Evolutionary conservation across 1,140 invertebrate species (phyloP), one percentile per base, ranked within the genome.

Genomic region (Neodiprion lecontei): DNA sequence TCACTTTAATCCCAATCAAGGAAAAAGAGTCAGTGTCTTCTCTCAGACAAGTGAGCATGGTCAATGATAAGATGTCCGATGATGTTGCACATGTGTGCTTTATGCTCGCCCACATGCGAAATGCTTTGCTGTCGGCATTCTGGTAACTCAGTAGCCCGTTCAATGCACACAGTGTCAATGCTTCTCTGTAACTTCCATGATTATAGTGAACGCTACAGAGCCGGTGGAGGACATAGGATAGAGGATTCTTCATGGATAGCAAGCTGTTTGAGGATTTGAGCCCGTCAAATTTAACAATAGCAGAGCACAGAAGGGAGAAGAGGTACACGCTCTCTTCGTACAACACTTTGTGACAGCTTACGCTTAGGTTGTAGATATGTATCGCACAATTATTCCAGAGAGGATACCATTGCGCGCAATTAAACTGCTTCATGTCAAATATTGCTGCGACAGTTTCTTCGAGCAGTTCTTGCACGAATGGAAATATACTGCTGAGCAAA

Each of bases 31-130:
- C 23, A 7, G 68, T 47, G 69, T 87, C 80, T 1, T 28, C 69
- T 68, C 74, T 81, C 9, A 88, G 75, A 48, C 81, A 87, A 1
- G 76, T 65, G 21, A 86, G 9, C 28, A 88, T 80, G 21, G 86
- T 82, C 8, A 84, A 40, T 40, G 81, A 72, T 67, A 70, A 68
- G 10, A 81, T 70, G 23, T 81, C 71, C n/a, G 76, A 67, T 8
- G 76, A 47, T 8, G 50, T 49, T 48, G 48, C 1, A 17, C 75
- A 73, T 74, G 84, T 79, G 8, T 82, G 72, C 40, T 87, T 88
- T 10, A 86, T 81, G 10, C 48, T 77, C 3, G 78, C 72, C 86
- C 85, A 88, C 67, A 81, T 77, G 3, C 74, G 76, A 75, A 82
- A 87, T 23, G 82, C 82, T 74, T 83, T 85, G 12, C 72, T 75